Percentiles rank a stretch among this genome's conserved stretches.
Conservation (phyloP, 2,888 invertebrate species). For the Epinotia bilunana region DNA sequence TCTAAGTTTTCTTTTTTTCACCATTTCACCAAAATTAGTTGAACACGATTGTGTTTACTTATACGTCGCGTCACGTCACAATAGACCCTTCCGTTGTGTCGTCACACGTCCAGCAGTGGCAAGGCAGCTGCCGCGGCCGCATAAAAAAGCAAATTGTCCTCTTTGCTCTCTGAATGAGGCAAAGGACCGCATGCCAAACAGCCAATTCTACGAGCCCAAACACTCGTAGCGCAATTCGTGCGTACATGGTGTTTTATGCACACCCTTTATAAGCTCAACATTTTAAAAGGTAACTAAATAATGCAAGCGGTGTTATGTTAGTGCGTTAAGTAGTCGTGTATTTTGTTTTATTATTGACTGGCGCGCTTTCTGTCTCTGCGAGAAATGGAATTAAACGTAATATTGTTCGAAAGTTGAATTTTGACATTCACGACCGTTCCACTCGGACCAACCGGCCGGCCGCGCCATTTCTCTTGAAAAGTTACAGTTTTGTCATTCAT, state of each 20-base stretch:
- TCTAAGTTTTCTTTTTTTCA: too few relatives aligned
- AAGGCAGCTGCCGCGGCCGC: slow-evolving; percentile 53
- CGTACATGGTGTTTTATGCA: slow-evolving; percentile 47
- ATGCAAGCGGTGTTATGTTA: background rate
- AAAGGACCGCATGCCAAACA: slow-evolving; percentile 58
- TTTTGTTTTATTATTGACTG: too few relatives aligned
- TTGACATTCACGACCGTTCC: too few relatives aligned
- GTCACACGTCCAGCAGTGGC: slow-evolving; percentile 53
- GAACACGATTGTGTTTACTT: slow-evolving; percentile 16
- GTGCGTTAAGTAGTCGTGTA: background rate
- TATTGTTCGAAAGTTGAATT: too few relatives aligned
- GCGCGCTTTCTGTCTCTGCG: too few relatives aligned
- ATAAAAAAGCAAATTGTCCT: slow-evolving; percentile 58
- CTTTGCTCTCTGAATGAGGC: slow-evolving; percentile 56
- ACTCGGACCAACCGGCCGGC: too few relatives aligned
- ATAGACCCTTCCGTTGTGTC: slow-evolving; percentile 47
- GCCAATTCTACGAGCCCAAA: slow-evolving; percentile 51
- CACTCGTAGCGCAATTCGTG: slow-evolving; percentile 45
- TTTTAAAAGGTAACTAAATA: background rate
- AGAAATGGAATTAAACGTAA: too few relatives aligned
- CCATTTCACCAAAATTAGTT: background rate
- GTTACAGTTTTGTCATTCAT: too few relatives aligned
- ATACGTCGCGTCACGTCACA: slow-evolving; percentile 48
- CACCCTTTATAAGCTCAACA: background rate
- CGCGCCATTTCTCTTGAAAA: too few relatives aligned